Evolutionary conservation across 2,888 invertebrate species (phyloP).

Genomic region (Pemphredon lugubris): DNA sequence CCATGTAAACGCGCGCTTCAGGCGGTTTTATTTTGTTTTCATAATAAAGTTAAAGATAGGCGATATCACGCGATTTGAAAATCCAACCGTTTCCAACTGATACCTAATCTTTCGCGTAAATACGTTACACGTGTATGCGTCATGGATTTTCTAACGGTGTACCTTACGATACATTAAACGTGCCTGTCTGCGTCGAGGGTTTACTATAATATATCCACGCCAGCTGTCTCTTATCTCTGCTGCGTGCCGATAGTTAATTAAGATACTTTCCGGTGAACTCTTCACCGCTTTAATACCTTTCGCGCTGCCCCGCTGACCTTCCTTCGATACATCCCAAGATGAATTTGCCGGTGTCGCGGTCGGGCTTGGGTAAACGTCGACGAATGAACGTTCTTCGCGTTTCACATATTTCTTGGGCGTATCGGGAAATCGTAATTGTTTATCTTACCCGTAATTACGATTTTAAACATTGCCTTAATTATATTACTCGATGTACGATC

Average conservation of each 20-base stretch:
- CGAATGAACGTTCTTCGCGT: no score
- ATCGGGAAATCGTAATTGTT: no score
- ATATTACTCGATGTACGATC: no score
- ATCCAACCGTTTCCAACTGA: conserved; percentile 33
- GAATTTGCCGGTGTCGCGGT: no score
- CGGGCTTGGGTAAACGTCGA: no score
- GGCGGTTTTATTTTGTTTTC: conserved; percentile 37
- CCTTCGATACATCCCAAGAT: background rate
- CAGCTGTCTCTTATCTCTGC: conserved; percentile 37
- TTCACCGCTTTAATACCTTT: conserved; percentile 2
- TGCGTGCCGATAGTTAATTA: conserved; percentile 42
- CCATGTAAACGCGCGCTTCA: no score
- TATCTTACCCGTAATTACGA: no score
- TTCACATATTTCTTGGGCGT: no score
- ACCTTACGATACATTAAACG: conserved; percentile 14
- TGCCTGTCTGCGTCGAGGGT: conserved; percentile 13
- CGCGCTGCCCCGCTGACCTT: conserved; percentile 21
- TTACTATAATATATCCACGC: conserved; percentile 23
- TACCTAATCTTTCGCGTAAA: conserved; percentile 34
- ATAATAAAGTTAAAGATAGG: conserved; percentile 25
- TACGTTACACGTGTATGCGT: conserved; percentile 14
- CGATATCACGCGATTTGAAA: conserved; percentile 34
- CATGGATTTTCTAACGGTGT: conserved; percentile 11
- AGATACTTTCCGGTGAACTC: conserved; percentile 29
- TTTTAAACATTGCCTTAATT: no score